Evolutionary conservation across 2,113 vertebrate species (phyloP), one percentile per base, ranked within the genome.

Genomic region (Lepisosteus osseus): DNA sequence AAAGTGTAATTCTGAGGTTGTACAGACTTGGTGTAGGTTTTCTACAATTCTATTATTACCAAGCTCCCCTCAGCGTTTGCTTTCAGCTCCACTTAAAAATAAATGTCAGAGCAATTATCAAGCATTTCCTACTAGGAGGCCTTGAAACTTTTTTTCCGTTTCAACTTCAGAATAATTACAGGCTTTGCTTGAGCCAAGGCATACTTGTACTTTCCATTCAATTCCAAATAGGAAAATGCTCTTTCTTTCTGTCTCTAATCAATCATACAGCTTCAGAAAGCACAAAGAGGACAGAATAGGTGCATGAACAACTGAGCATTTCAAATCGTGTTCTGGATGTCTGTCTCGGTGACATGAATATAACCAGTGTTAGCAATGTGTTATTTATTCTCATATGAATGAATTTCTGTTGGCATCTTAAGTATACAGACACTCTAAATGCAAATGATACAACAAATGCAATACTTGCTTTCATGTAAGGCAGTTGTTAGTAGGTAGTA

Each of bases 221-320:
- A 85, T 85, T 86, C 83, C 82, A 86, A 89, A 89, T 87, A 72
- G 63, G 72, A 65, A 72, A 72, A 82, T 77, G 76, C 82, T 81
- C 71, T 77, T 61, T 14, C 73, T 81, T 78, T 67, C 13, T 79
- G 83, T 87, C 82, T 87, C 76, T 74, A 77, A 68, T 12, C 43
- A 66, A 66, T 66, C 64, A 66, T 15, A 44, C 12, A 66, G 64
- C 64, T n/a, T 13, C n/a, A 45, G 64, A 51, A 9, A 51, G 5
- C 47, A 51, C 47, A 51, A 5, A 51, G 47, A 6, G 47, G 47
- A 51, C 9, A 51, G 47, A 51, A 51, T 6, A 51, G 47, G 47
- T 51, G 5, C 9, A 51, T 51, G 47, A 9, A 51, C 5, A 5
- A 51, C 47, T 51, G 47, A 51, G 9, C 9, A 9, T 9, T 9